Conservation (phyloP, 2,797 vertebrate genomes). For the Amblyraja radiata region DNA sequence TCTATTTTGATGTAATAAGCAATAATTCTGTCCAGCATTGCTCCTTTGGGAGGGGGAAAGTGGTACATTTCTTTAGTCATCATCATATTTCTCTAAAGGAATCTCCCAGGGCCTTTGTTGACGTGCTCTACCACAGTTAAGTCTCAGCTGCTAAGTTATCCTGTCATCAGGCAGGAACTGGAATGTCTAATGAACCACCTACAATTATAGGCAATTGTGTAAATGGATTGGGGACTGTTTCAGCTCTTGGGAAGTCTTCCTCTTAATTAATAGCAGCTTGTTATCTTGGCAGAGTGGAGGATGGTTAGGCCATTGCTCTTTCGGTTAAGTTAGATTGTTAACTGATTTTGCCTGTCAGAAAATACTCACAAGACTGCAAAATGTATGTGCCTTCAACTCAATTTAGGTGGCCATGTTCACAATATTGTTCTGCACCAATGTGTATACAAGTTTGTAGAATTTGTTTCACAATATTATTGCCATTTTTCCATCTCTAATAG, state of each 20-base stretch:
- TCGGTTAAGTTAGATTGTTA: background rate
- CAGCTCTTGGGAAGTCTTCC: background rate
- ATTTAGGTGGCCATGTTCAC: background rate
- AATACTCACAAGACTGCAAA: background rate
- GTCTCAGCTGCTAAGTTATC: background rate
- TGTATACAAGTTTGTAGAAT: background rate
- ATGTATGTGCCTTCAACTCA: background rate
- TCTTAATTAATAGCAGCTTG: background rate
- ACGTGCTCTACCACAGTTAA: background rate
- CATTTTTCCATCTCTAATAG: background rate
- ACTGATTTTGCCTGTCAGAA: background rate
- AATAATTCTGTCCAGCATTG: background rate
- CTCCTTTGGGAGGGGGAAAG: background rate
- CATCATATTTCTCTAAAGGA: background rate
- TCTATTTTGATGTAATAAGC: background rate
- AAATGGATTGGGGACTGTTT: background rate
- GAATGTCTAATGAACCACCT: slow-evolving; percentile 26
- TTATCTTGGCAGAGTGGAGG: background rate
- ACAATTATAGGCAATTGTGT: background rate
- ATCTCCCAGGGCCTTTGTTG: background rate
- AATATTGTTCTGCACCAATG: background rate
- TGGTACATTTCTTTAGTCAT: background rate
- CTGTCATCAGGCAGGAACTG: background rate
- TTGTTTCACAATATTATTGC: background rate
- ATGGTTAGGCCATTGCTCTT: background rate